Percentiles rank a stretch among this genome's conserved stretches.
Evolutionary conservation across 1,140 invertebrate species (phyloP).

Genomic region (Wiebesia pumilae): DNA sequence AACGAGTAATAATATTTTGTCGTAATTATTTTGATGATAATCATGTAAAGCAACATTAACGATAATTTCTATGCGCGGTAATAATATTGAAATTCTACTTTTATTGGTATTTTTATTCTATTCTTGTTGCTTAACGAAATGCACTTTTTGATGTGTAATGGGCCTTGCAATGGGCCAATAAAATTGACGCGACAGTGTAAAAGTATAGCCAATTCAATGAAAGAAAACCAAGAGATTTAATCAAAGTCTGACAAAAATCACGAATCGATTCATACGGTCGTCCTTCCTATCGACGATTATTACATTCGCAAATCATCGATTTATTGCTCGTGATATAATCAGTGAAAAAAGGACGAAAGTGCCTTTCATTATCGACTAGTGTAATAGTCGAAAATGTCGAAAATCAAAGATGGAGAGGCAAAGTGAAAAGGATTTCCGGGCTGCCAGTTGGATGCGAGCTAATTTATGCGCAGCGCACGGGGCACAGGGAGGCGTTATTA

Average conservation of each 20-base stretch:
- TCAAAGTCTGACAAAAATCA: neutral
- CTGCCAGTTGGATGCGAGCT: slow-evolving; percentile 41
- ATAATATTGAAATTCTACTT: neutral
- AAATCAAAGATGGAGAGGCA: neutral
- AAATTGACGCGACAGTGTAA: neutral
- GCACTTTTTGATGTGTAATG: neutral
- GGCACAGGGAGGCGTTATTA: slow-evolving; percentile 67
- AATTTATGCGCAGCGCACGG: slow-evolving; percentile 69
- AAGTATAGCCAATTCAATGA: neutral
- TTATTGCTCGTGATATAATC: neutral
- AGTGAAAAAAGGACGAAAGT: neutral
- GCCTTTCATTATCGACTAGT: no score
- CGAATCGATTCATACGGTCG: neutral
- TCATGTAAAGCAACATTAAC: neutral
- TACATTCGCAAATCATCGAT: neutral
- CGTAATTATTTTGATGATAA: neutral
- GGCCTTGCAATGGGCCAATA: neutral
- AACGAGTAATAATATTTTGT: neutral
- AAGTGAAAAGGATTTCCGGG: slow-evolving; percentile 35
- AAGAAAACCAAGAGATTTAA: neutral
- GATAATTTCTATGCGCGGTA: neutral
- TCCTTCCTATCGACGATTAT: neutral
- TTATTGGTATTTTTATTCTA: neutral
- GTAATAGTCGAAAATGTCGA: neutral
- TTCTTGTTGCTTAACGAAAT: no score